Base-by-base conservation (phyloP, 2,797 vertebrate species). In the Acrocephalus scirpaceus region DNA sequence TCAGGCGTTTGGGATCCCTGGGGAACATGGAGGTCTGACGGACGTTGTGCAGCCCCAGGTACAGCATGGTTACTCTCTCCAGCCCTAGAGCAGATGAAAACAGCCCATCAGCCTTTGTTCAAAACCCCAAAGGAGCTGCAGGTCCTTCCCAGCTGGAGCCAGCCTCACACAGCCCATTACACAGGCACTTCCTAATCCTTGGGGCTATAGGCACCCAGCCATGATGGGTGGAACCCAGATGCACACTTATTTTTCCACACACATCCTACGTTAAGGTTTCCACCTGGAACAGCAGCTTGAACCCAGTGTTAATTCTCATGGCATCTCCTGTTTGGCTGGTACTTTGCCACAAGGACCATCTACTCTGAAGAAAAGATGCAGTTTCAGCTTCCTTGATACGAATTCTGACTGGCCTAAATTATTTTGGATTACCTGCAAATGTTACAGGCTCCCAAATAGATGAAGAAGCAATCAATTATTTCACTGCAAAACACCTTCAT, bases 1-100 rank as follows among this genome's bases (percentile, higher is more conserved):
- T 99, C 84, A 99, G 98, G 86, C 99, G 98, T 92, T 99, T 99
- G 69, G 99, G 99, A 95, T 99, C 99, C 69, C 99, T 98, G 1
- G 99, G 99, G 98, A 99, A 99, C 99, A 99, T 99, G 93, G 99
- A 99, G 60, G 99, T 99, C 97, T 99, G 99, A 6, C 99, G 99
- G 36, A 99, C 97, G 9, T 99, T 99, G 97, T 99, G 99, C 82
- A 99, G 96, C 45, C 99, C 99, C 47, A 99, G 98, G 96, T 99
- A 99, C 93, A 99, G 98, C 99, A 99, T 99, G 88, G 99, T 99
- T 38, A 99, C 99, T 97, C 99, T 98, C 98, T 99, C 99, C 97
- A 99, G 97, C 84, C 99, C 99, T 99, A 93, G 16, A 65, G 75
- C 47, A 95, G 84, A 91, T 13, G 10, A 88, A 62, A 79, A 62